These are phyloP conservation scores for Drosophila pegasa DNA, from an alignment of 2,888 invertebrate species.

Conservation along the genomic window DNA sequence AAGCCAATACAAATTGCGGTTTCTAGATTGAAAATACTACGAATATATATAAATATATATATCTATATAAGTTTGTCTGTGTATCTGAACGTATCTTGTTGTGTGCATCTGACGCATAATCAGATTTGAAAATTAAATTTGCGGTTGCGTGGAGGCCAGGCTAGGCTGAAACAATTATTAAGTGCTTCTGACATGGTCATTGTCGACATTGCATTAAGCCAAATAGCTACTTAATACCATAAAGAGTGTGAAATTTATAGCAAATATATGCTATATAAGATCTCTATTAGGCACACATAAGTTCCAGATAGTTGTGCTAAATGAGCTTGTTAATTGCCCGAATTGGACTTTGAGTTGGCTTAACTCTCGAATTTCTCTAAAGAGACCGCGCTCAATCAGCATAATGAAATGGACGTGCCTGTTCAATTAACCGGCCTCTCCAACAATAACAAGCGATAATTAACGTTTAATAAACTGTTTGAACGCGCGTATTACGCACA, in stretches of 20 bases:
- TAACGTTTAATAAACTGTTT: conserved; percentile 75
- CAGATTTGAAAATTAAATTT: conserved; percentile 72
- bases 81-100: conserved; percentile 17
- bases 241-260: not conserved
- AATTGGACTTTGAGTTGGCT: conserved; percentile 7
- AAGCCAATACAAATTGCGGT: conserved; percentile 69
- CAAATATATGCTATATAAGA: not conserved
- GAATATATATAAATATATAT: not conserved
- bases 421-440: conserved; percentile 64
- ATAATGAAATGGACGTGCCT: conserved; percentile 66
- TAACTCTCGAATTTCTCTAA: conserved; percentile 8
- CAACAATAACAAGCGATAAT: conserved; percentile 72
- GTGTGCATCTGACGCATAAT: conserved; percentile 66
- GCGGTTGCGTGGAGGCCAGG: conserved; percentile 37
- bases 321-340: not conserved
- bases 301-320: not conserved
- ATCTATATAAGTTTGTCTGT: conserved; percentile 4
- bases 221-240: not conserved
- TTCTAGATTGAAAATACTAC: conserved; percentile 68
- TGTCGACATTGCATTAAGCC: conserved; percentile 5
- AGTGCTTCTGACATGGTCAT: conserved; percentile 30
- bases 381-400: conserved; percentile 55
- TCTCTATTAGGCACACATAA: no score
- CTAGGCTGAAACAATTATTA: conserved; percentile 33
- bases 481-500: conserved; percentile 35